Evolutionary conservation across 2,888 invertebrate species (phyloP).

Genomic region (Phaedon cochleariae): DNA sequence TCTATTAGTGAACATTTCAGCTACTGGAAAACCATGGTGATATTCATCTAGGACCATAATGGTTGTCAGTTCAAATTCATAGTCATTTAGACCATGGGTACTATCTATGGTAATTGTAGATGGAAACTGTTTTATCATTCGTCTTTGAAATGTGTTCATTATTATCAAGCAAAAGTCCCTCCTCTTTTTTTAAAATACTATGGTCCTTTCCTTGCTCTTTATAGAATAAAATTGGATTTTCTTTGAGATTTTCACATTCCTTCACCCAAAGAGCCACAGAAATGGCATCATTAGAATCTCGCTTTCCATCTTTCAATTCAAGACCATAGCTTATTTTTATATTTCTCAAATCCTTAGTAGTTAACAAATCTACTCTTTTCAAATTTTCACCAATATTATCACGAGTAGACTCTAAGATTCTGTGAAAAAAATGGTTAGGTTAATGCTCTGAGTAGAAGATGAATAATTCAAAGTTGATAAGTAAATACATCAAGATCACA

Average conservation of each 20-base stretch:
- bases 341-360: conserved; percentile 4
- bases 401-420: conserved; percentile 19
- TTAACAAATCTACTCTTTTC: conserved; percentile 16
- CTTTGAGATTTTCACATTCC: not conserved
- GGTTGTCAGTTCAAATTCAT: conserved; percentile 23
- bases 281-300: not conserved
- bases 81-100: conserved; percentile 21
- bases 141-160: conserved; percentile 6
- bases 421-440: conserved; percentile 12
- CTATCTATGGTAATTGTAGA: conserved; percentile 14
- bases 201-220: conserved; percentile 4
- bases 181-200: not conserved
- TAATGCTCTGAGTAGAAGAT: conserved; percentile 6
- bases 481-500: not conserved
- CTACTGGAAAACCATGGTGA: conserved; percentile 20
- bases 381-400: conserved; percentile 21
- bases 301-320: not conserved
- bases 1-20: conserved; percentile 20
- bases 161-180: conserved; percentile 13
- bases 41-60: conserved; percentile 13
- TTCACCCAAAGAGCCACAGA: not conserved
- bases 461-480: conserved; percentile 3
- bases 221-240: conserved; percentile 6
- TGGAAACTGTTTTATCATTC: conserved; percentile 1
- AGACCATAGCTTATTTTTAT: not conserved